Evolutionary conservation across 1,140 invertebrate species (phyloP), one percentile per base, ranked within the genome.

Genomic region (Pogonomyrmex californicus): DNA sequence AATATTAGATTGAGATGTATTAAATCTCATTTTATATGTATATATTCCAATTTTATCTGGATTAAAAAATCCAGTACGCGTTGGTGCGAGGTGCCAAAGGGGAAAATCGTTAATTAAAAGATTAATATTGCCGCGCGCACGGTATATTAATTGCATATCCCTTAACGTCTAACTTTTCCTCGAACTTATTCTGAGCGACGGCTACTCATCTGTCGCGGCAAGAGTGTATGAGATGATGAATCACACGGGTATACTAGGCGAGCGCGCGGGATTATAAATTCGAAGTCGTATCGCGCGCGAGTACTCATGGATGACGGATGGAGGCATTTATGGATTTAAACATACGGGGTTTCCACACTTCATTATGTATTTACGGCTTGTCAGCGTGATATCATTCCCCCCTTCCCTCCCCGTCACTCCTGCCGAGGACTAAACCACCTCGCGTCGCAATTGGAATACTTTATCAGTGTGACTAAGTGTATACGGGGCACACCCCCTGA

Each of bases 361-460:
- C 90, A 92, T 93, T 93, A 92, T 87, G 89, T 91, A 92, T 93
- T 93, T 92, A 93, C 88, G 79, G 79, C 78, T 90, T 86, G 91
- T 92, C 92, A 88, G 87, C 90, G 86, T 89, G 90, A 91, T 79
- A 91, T 93, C 90, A 92, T 88, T 91, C 88, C 86, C 23, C 23
- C 23, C 23, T 23, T 0, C 23, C 23, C 23, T 23, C 23, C 86
- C 83, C 75, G 86, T 90, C 86, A 71, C 70, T 86, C 68, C 73
- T 54, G 41, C 58, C 85, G 82, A 63, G 56, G 68, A 36, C 68
- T 81, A 66, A 77, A 91, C 79, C 77, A 49, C 47, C 63, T 17
- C 54, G 62, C 54, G 41, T 63, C 49, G 63, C 86, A 88, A 90
- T 90, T 87, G 86, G 89, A 91, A 91, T 91, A 83, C 63, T 75